Base-by-base conservation (phyloP, 2,113 vertebrate species). In the Corythornis vintsioides region DNA sequence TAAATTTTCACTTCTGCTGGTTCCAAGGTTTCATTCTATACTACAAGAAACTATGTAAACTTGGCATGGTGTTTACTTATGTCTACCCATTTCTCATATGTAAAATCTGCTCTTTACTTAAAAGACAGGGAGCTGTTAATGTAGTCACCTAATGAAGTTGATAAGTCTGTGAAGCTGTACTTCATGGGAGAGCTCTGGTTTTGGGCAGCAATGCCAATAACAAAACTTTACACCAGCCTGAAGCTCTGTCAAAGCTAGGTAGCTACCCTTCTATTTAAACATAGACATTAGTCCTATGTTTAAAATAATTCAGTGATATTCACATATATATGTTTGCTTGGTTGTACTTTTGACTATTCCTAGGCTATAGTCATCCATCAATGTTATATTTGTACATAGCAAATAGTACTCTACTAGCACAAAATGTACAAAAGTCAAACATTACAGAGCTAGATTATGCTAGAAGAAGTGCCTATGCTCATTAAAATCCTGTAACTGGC, bases 241-340 rank as follows among this genome's bases (percentile, higher is more conserved):
- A 28, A 55, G 4, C 48, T 84, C 26, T 74, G 8, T 53, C 22
- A 72, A 88, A 77, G 10, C 16, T 70, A 66, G n/a, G 35, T 59
- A 71, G 66, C 8, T 56, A 50, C 6, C 14, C 20, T 50, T 28
- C 11, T 38, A 38, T 38, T 38, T 11, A 38, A 38, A 38, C 38
- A 38, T 38, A 38, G 12, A 5, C 15, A 47, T 61, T 60, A 67
- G 8, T 69, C 13, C 7, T 56, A 7, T 77, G 20, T 57, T 78
- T 67, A 35, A 78, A 92, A 71, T 7, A 71, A 43, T 29, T 81
- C 56, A 60, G 24, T 52, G 24, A 7, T 78, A 59, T 3, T 88
- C 42, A 57, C 10, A 63, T 6, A 59, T 2, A 11, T 0, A 0
- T 65, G 40, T 47, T 31, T 66, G 21, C 24, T 65, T 48, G 26